Evolutionary conservation across 2,888 invertebrate species (phyloP).

Genomic region (Acronicta alni): DNA sequence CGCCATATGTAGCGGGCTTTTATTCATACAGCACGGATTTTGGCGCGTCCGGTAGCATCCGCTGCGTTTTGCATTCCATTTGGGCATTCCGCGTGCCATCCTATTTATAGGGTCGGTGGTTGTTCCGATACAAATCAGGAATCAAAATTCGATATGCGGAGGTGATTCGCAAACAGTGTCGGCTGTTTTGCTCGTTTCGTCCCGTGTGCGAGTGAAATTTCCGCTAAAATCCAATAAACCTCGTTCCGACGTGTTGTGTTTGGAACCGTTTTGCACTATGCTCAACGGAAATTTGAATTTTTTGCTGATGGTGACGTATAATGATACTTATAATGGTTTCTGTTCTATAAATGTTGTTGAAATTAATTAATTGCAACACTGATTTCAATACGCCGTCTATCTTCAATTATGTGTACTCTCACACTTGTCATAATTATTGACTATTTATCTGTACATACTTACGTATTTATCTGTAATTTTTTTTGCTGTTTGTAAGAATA

Average conservation of each 20-base stretch:
- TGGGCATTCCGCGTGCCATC: conserved; percentile 66
- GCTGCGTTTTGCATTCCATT: conserved; percentile 73
- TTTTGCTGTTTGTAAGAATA: no score
- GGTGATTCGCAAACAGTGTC: conserved; percentile 78
- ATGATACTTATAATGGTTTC: conserved; percentile 39
- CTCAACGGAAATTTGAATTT: conserved; percentile 60
- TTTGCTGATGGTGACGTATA: conserved; percentile 50
- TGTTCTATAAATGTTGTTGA: conserved; percentile 1
- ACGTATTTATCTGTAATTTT: no score
- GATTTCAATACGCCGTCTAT: no score
- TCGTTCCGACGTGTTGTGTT: conserved; percentile 64
- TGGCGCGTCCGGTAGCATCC: conserved; percentile 58
- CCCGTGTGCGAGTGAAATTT: conserved; percentile 76
- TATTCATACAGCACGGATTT: conserved; percentile 37
- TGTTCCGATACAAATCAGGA: conserved; percentile 76
- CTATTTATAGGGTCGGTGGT: conserved; percentile 60
- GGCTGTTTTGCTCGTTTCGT: conserved; percentile 71
- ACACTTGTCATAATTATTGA: no score
- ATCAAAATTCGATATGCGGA: conserved; percentile 82
- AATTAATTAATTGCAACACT: no score
- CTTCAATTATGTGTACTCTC: no score
- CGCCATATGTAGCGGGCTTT: conserved; percentile 33
- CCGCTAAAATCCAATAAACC: conserved; percentile 86
- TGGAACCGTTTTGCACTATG: conserved; percentile 50
- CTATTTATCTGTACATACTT: no score